These are phyloP conservation scores for Tiphia femorata DNA, from an alignment of 2,888 invertebrate genomes.

Conservation along the genomic window DNA sequence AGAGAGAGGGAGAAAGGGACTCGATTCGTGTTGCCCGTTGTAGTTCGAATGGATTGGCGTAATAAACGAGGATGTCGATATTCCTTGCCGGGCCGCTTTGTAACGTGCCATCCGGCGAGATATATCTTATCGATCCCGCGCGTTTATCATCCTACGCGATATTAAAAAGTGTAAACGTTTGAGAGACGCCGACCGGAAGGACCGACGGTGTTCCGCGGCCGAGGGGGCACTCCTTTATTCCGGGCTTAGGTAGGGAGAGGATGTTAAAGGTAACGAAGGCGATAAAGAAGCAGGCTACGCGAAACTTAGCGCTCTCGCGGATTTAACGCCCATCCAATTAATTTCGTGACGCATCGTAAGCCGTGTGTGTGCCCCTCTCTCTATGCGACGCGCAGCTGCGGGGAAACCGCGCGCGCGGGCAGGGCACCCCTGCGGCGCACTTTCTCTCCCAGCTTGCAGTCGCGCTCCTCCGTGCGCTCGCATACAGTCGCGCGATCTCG, in stretches of 20 bases:
- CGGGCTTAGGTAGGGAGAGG: background rate
- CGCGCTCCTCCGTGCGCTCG: conserved; percentile 2
- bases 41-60: no score
- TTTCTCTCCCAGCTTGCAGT: conserved; percentile 24
- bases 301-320: conserved; percentile 43
- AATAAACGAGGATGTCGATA: no score
- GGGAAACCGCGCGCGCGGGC: no score
- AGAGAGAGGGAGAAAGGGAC: no score
- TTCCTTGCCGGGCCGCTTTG: no score
- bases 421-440: conserved; percentile 41
- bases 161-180: conserved; percentile 44
- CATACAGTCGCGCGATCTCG: conserved; percentile 14
- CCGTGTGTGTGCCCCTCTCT: no score
- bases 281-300: conserved; percentile 41
- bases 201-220: background rate
- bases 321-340: conserved; percentile 48
- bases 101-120: no score
- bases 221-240: background rate
- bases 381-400: conserved; percentile 27
- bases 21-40: no score
- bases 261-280: conserved; percentile 17
- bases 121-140: no score
- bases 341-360: conserved; percentile 42
- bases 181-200: background rate
- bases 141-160: no score